phyloP scores from a whole-genome alignment of 1,140 invertebrate species.

The Bombus terrestris region DNA sequence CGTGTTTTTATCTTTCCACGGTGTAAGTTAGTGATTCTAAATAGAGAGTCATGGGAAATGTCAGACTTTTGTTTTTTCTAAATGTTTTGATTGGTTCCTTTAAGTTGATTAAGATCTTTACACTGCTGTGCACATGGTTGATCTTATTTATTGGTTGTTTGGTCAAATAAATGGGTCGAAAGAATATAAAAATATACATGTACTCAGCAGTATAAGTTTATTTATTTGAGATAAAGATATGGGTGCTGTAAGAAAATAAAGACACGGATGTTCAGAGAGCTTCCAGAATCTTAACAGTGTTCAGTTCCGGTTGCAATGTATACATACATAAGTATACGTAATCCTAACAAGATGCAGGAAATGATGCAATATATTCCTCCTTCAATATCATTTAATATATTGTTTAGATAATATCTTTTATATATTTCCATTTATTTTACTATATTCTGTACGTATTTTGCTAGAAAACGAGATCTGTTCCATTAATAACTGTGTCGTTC shows the following conservation, averaged over 20 bases:
- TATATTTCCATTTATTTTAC: background rate
- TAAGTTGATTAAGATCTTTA: background rate
- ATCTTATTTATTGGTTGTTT: background rate
- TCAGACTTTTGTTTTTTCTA: background rate
- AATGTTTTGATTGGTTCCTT: background rate
- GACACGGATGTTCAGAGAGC: background rate
- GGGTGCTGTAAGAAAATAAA: background rate
- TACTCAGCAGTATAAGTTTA: background rate
- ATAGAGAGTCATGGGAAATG: background rate
- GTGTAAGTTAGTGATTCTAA: background rate
- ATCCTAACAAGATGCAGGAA: background rate
- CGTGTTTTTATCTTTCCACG: background rate
- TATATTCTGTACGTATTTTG: no score
- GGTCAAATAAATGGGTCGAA: background rate
- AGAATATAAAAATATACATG: background rate
- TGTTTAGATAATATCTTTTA: background rate
- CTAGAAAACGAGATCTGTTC: no score
- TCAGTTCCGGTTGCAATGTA: background rate
- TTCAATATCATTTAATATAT: background rate
- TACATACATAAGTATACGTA: background rate
- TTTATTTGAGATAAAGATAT: background rate
- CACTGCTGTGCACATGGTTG: background rate
- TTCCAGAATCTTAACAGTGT: background rate
- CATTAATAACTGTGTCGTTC: no score
- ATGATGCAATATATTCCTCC: background rate